Base-by-base conservation (phyloP, 1,140 invertebrate genomes). In the Macrotrachela quadricornifera region DNA sequence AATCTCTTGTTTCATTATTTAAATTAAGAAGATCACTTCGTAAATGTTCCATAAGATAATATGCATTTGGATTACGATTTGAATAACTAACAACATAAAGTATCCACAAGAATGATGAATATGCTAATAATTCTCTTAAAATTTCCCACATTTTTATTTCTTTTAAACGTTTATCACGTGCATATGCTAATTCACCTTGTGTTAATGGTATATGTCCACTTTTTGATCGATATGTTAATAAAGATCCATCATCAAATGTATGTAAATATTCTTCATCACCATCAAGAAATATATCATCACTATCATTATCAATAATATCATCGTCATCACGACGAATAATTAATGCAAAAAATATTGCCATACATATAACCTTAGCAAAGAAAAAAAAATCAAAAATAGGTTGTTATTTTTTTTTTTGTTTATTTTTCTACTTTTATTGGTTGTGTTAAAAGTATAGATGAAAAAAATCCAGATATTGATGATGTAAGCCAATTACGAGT, bases 401-500 rank as follows among this genome's bases (percentile, higher is more conserved):
- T n/a, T n/a, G n/a, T n/a, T n/a, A n/a, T n/a, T n/a, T n/a, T n/a
- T n/a, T n/a, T n/a, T n/a, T n/a, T n/a, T n/a, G n/a, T n/a, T n/a
- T n/a, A n/a, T n/a, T n/a, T n/a, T n/a, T n/a, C n/a, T 21, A 75
- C 64, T 60, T 66, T 68, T 36, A 76, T 65, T 10, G 75, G 75
- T 58, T 76, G 73, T 17, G 73, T 75, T 17, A 76, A 57, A 51
- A 76, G 66, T 10, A 75, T 62, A 1, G 73, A 75, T 44, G 67
- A 65, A 55, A 75, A 68, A 63, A 76, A 75, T 1, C 73, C 74
- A 6, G 74, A 62, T 43, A 75, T 50, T 53, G 75, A 65, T 1
- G 74, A 72, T 1, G 72, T 71, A 9, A 76, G 67, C 75, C 75
- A 76, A 59, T 75, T 71, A 48, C 68, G 67, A 39, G 70, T 71